phyloP scores from a whole-genome alignment of 2,113 vertebrate genomes.

The Diglossa brunneiventris region DNA sequence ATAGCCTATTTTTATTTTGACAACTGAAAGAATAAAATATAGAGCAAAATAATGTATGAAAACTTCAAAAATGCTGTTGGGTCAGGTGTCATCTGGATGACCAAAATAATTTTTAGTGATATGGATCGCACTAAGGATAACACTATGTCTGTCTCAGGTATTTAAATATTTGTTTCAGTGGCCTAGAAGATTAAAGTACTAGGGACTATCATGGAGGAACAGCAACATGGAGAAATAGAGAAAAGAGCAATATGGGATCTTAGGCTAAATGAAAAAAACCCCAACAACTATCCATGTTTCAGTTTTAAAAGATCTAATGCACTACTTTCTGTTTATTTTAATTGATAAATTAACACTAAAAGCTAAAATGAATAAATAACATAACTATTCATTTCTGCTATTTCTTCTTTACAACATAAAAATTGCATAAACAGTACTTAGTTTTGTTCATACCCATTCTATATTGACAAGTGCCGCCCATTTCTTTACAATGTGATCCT shows the following conservation, averaged over 20 bases:
- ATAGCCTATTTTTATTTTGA: not conserved
- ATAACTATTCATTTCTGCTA: not conserved
- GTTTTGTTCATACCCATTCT: not conserved
- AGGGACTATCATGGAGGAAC: not conserved
- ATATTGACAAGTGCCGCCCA: not conserved
- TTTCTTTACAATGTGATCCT: not conserved
- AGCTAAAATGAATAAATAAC: not conserved
- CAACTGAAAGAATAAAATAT: not conserved
- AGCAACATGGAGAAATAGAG: not conserved
- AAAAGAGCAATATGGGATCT: not conserved
- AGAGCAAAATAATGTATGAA: not conserved
- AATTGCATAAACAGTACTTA: not conserved
- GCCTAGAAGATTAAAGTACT: not conserved
- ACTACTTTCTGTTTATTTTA: not conserved
- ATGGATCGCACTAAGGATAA: not conserved
- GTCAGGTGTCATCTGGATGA: not conserved
- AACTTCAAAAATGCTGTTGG: not conserved
- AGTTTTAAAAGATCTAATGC: not conserved
- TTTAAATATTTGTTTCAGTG: not conserved
- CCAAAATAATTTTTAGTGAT: not conserved
- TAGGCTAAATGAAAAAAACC: not conserved
- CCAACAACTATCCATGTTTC: not conserved
- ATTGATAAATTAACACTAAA: not conserved
- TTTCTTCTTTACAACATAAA: not conserved
- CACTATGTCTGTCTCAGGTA: not conserved